Percentiles rank a stretch among this genome's conserved stretches.
Conservation (phyloP, 2,797 vertebrate species). For the Phalloptychus januarius region DNA sequence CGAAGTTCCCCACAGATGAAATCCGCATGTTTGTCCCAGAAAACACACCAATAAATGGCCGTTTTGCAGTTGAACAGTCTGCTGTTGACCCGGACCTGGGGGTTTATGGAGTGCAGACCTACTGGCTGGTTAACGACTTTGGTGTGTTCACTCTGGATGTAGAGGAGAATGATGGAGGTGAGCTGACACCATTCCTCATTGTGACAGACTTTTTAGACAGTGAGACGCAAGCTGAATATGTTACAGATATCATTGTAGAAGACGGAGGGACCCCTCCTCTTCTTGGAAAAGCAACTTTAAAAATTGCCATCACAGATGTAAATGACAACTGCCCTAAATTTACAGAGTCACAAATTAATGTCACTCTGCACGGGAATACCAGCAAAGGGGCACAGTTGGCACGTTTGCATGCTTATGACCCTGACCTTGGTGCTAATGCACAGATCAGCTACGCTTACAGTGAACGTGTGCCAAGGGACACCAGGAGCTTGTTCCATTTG, state of each 20-base stretch:
- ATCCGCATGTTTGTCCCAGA: conserved; percentile 90
- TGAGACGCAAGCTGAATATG: conserved; percentile 88
- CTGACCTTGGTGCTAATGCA: conserved; percentile 92
- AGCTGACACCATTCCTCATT: conserved; percentile 94
- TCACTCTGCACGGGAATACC: conserved; percentile 91
- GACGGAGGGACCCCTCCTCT: conserved; percentile 92
- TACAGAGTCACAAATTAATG: conserved; percentile 85
- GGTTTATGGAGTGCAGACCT: conserved; percentile 90
- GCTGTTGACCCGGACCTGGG: conserved; percentile 92
- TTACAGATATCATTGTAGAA: conserved; percentile 93
- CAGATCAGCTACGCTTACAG: conserved; percentile 93
- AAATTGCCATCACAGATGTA: conserved; percentile 91
- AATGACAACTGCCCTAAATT: conserved; percentile 98
- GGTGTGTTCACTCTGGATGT: conserved; percentile 94
- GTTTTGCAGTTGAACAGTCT: conserved; percentile 92
- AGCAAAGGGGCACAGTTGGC: conserved; percentile 86
- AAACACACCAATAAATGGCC: conserved; percentile 89
- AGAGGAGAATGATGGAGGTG: conserved; percentile 93
- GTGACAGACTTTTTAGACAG: conserved; percentile 91
- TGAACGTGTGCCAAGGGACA: conserved; percentile 88
- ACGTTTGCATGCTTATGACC: conserved; percentile 87
- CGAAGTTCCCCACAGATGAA: conserved; percentile 88
- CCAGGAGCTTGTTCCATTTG: conserved; percentile 89
- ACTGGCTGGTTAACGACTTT: conserved; percentile 92
- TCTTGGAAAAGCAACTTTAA: conserved; percentile 90